Conservation (phyloP, 1,140 invertebrate genomes). For the Pectinophora gossypiella region DNA sequence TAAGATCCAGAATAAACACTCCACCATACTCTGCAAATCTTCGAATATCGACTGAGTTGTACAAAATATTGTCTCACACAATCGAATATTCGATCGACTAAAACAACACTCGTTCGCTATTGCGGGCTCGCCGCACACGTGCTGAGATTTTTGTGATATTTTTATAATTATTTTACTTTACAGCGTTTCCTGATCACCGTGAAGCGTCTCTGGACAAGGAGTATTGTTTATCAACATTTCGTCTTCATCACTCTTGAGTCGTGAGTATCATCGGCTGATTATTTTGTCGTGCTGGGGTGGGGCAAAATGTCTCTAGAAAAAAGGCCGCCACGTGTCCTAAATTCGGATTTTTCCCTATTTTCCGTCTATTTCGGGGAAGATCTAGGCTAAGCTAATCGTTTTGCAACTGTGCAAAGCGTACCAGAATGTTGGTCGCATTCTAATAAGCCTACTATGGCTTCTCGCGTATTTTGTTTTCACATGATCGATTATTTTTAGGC, state of each 20-base stretch:
- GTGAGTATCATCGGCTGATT: conserved; percentile 44
- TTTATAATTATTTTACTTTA: conserved; percentile 54
- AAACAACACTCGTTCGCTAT: conserved; percentile 29
- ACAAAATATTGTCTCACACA: no score
- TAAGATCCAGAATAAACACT: no score
- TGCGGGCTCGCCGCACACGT: conserved; percentile 71
- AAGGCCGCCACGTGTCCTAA: conserved; percentile 69
- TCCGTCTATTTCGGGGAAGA: conserved; percentile 24
- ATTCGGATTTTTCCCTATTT: conserved; percentile 39
- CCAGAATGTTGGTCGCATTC: neutral
- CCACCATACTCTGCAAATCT: no score
- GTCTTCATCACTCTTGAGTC: conserved; percentile 32
- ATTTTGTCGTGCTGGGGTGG: conserved; percentile 67
- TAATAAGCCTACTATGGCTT: neutral
- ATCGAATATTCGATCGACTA: neutral
- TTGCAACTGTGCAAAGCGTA: neutral
- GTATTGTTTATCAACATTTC: conserved; percentile 33
- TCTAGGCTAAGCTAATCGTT: neutral
- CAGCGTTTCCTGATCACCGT: conserved; percentile 28
- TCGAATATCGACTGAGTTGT: no score
- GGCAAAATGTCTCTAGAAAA: conserved; percentile 60
- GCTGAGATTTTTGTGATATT: conserved; percentile 69
- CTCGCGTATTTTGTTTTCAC: conserved; percentile 27
- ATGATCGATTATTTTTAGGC: conserved; percentile 35
- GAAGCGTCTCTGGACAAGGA: conserved; percentile 29